phyloP scores from a whole-genome alignment of 2,797 vertebrate species.

The Bradypus variegatus region DNA sequence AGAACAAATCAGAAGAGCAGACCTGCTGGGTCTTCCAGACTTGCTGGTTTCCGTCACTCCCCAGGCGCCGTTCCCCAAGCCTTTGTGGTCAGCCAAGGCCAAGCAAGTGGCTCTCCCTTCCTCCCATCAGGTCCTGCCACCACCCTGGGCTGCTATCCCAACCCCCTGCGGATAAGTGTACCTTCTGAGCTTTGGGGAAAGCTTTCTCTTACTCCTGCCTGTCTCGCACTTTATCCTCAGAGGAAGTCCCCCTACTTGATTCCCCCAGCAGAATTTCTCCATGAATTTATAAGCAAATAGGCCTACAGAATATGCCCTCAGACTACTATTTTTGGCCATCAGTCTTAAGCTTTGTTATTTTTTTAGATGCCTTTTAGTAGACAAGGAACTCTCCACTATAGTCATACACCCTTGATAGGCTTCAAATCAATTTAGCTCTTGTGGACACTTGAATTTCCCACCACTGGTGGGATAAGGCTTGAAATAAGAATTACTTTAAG shows the following conservation, averaged over 20 bases:
- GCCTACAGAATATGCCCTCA: background rate
- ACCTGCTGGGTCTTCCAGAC: background rate
- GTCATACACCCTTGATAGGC: background rate
- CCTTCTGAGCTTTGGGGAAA: background rate
- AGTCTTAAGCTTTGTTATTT: background rate
- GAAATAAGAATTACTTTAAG: conserved; percentile 2
- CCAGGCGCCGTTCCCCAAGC: background rate
- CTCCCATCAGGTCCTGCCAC: background rate
- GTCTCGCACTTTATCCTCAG: background rate
- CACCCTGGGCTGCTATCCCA: background rate
- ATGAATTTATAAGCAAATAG: background rate
- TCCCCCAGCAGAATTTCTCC: background rate
- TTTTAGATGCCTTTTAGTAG: background rate
- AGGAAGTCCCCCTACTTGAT: background rate
- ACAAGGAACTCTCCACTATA: background rate
- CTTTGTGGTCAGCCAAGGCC: background rate
- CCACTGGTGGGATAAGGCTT: background rate
- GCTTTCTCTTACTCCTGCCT: background rate
- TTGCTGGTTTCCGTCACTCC: background rate
- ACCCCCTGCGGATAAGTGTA: background rate
- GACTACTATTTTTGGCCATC: background rate
- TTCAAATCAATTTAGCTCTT: background rate
- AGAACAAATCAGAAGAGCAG: background rate
- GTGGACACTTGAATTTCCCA: background rate
- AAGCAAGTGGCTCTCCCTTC: background rate